Percentiles rank a stretch among this genome's conserved stretches.
Conservation (phyloP, 2,888 invertebrate species). For the Hypercompe scribonia region DNA sequence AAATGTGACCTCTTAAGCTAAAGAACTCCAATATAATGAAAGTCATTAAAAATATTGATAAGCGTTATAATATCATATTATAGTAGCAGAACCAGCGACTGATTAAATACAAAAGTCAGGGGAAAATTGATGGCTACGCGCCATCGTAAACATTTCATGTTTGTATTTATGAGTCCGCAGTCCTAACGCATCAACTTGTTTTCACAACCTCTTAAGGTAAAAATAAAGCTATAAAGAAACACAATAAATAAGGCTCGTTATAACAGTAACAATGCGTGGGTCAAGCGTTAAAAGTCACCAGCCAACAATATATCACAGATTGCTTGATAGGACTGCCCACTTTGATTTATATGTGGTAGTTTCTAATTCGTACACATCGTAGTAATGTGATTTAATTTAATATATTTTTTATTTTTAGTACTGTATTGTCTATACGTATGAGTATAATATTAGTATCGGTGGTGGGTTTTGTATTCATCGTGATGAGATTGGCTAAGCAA, state of each 20-base stretch:
- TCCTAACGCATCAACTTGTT: slow-evolving; percentile 13
- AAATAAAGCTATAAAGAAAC: slow-evolving; percentile 46
- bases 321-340: slow-evolving; percentile 65
- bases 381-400: slow-evolving; percentile 46
- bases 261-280: slow-evolving; percentile 70
- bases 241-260: slow-evolving; percentile 78
- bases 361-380: slow-evolving; percentile 62
- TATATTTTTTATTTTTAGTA: slow-evolving; percentile 38
- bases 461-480: too few species aligned
- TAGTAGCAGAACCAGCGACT: background rate
- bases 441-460: too few species aligned
- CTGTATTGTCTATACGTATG: background rate
- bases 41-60: background rate
- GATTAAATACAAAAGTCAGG: slow-evolving; percentile 4
- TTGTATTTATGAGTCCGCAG: slow-evolving; percentile 13
- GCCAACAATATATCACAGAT: slow-evolving; percentile 73
- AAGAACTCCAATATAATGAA: background rate
- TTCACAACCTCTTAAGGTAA: slow-evolving; percentile 18
- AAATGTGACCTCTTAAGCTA: too few species aligned
- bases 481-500: too few species aligned
- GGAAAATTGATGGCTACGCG: background rate
- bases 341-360: slow-evolving; percentile 72
- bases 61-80: background rate
- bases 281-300: slow-evolving; percentile 67
- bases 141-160: slow-evolving; percentile 10